phyloP scores from a whole-genome alignment of 2,113 vertebrate species.

The Pterocles gutturalis region DNA sequence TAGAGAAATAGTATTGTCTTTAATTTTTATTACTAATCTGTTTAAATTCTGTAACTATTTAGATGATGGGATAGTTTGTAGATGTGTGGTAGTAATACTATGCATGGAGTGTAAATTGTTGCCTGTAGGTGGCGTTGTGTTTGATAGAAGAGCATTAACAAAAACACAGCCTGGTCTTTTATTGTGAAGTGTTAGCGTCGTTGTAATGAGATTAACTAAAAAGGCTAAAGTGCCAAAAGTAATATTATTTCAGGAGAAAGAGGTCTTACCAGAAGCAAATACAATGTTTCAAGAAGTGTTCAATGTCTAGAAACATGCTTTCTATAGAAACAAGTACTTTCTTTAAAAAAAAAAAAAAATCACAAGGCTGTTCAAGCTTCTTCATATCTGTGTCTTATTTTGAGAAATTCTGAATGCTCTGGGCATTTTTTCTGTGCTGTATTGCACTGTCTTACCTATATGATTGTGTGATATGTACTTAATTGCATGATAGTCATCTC shows the following conservation, averaged over 20 bases:
- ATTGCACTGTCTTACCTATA: not conserved
- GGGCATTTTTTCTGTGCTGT: not conserved
- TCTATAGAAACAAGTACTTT: not conserved
- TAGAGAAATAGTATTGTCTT: not conserved
- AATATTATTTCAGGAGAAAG: not conserved
- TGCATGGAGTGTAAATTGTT: not conserved
- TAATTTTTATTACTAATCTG: not conserved
- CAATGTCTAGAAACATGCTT: not conserved
- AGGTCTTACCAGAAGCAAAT: not conserved
- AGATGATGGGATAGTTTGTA: not conserved
- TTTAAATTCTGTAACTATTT: not conserved
- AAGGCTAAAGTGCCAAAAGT: not conserved
- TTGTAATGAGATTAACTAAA: not conserved
- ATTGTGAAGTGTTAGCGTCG: not conserved
- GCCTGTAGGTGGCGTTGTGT: slow-evolving; percentile 63
- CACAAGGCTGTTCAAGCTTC: not conserved
- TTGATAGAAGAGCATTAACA: slow-evolving; percentile 15
- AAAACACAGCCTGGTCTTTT: not conserved
- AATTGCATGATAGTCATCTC: not conserved
- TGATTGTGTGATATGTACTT: not conserved
- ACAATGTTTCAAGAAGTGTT: not conserved
- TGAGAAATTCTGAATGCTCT: not conserved
- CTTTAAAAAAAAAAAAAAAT: not conserved
- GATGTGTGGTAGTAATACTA: not conserved
- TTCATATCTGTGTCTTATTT: not conserved